Base-by-base conservation (phyloP, 2,113 vertebrate species). In the Psittacus erithacus region DNA sequence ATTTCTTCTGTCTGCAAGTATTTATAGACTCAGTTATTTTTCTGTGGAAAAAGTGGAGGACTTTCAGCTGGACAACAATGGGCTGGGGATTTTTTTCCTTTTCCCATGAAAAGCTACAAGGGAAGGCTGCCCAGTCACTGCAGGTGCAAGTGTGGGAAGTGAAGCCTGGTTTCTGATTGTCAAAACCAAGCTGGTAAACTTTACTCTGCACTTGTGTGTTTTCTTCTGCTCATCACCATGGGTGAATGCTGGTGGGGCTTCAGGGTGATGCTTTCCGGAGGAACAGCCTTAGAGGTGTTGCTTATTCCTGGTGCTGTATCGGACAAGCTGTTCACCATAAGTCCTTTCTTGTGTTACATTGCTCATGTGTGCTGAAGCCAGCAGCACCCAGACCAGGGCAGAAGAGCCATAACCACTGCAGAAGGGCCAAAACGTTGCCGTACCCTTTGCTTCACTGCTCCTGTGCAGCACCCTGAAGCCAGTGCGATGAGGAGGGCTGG, bases 291-390 rank as follows among this genome's bases (percentile, higher is more conserved):
- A 46, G 76, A 71, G 27, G 15, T 16, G 7, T n/a, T 13, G 5
- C 20, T 59, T 10, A 11, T 81, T 86, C 38, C 22, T 50, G 9
- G 10, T 3, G 13, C 55, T 49, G 44, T 44, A 1, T 53, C 35
- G 55, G 35, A 15, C 2, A 13, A 73, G 9, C 44, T 18, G 0
- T 55, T 47, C 2, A 1, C 62, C 47, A 2, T 1, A 8, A 17
- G 41, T 46, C 23, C 41, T 55, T 62, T 49, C 64, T 75, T 17
- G 29, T 10, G 0, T 9, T 62, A 8, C 2, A 0, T 1, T 52
- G 35, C 33, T 59, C 1, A 0, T 3, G 3, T 16, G 41, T 1
- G 10, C 41, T 2, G 4, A 35, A 44, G 87, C 33, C 64, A 17
- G 55, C 2, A 1, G 78, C 49, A 35, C 3, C n/a, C 13, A 11